Percentiles rank a stretch among this genome's conserved stretches.
These are phyloP conservation scores for Tinea trinotella DNA, from an alignment of 2,888 invertebrate species.

Conservation along the genomic window DNA sequence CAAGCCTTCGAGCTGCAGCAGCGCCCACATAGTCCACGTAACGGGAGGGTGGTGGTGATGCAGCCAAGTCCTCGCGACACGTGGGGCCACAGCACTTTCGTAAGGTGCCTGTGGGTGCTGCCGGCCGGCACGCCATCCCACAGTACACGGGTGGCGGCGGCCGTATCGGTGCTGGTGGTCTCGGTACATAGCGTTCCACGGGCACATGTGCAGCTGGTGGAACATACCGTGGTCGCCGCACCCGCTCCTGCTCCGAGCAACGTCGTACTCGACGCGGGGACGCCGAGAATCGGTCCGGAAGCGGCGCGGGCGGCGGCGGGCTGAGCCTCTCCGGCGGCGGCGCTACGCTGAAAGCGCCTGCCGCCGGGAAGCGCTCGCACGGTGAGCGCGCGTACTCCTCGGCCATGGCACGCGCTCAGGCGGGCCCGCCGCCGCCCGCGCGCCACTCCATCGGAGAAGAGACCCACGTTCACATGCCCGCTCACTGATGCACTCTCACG, in stretches of 20 bases:
- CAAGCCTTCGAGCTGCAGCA: constrained; percentile 73
- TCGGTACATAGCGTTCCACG: constrained; percentile 80
- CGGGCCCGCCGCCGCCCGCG: constrained; percentile 68
- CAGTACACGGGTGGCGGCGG: constrained; percentile 70
- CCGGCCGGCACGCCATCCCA: constrained; percentile 61
- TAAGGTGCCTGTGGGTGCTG: constrained; percentile 38
- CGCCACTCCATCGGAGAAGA: constrained; percentile 46
- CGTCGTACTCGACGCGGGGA: constrained; percentile 75
- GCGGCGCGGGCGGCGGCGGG: constrained; percentile 76
- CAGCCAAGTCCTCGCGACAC: constrained; percentile 57
- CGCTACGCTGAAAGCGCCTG: constrained; percentile 73
- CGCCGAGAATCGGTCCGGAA: constrained; percentile 71
- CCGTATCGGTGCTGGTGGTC: constrained; percentile 64
- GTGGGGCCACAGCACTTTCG: constrained; percentile 64
- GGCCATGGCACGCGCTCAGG: constrained; percentile 61
- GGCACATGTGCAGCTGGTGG: constrained; percentile 80
- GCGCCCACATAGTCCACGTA: constrained; percentile 71
- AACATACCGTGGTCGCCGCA: constrained; percentile 74
- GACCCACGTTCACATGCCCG: constrained; percentile 63
- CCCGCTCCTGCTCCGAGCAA: constrained; percentile 77
- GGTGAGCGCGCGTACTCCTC: constrained; percentile 69
- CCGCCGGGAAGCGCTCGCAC: constrained; percentile 70
- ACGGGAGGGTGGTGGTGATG: constrained; percentile 57
- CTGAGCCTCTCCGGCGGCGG: constrained; percentile 76
- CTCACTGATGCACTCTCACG: constrained; percentile 37